Base-by-base conservation (phyloP, 2,113 vertebrate species). In the Dipodomys spectabilis region DNA sequence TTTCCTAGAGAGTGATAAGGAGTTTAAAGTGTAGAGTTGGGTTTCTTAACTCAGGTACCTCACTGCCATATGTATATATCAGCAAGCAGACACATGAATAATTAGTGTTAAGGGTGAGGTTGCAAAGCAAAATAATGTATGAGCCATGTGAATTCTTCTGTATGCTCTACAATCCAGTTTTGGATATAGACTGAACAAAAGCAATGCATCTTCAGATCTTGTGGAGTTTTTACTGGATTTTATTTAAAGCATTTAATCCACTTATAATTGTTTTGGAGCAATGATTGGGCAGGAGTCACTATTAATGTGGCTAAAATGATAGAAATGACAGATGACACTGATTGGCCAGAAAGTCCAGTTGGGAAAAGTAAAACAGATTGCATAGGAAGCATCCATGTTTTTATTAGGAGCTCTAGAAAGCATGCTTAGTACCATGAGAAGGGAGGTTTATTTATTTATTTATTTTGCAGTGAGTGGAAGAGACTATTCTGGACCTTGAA, bases 221-320 rank as follows among this genome's bases (percentile, higher is more conserved):
- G 35, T 71, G 81, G 44, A 87, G 35, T 75, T 94, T 89, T 89
- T 57, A 39, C 32, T 60, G 82, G 5, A 39, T 85, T 93, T 94
- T 94, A 80, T 75, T 86, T 49, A 86, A 94, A 64, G 30, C 28
- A 89, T 8, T 74, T 15, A 49, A 44, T 79, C 80, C 60, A 32
- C 19, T 15, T 67, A 30, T 3, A 74, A 67, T 90, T 81, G 67
- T 68, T 77, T 88, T 53, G 45, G 45, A 91, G 23, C 35, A 85
- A 10, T 77, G 67, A 9, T 57, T 74, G 60, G 22, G 65, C 78
- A 86, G 28, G 28, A 85, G 23, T 79, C 53, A 20, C 2, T 75
- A 11, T 64, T 88, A 35, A 32, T 64, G 71, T 19, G 27, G 44
- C 44, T 69, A 53, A 82, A 90, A 75, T 84, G 8, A 39, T 67